Evolutionary conservation across 92 coral and sea anemone genomes (phyloP), one percentile per base, ranked within the genome.

Genomic region (Porites divaricata): DNA sequence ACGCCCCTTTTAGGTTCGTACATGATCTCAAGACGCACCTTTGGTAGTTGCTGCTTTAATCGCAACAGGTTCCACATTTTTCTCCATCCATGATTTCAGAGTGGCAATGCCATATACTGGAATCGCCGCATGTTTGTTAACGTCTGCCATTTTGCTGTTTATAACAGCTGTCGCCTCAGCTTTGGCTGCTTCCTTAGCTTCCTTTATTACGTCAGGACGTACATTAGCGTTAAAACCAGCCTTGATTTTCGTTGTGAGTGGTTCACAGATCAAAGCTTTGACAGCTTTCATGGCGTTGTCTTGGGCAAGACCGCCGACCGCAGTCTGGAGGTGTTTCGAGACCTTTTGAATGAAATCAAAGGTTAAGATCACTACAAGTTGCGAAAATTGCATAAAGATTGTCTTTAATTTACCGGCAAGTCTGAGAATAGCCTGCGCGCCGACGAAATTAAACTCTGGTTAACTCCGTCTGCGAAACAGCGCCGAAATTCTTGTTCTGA

Each of bases 71-170:
- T 84, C 76, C 61, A 84, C 49, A 54, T 75, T 75, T 12, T 63
- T 67, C 72, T 57, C 68, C 88, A 84, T 84, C 88, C 88, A 84
- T 20, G 35, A n/a, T 53, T 84, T 84, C 23, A 84, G 88, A 19
- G 88, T 74, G n/a, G 83, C 19, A 41, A 84, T 35, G 65, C 88
- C 88, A 62, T 84, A 84, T 3, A 84, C 66, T 19, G 88, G 88
- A 61, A 84, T 84, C 1, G 88, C 88, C 20, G 72, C 83, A 67
- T 84, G 88, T 17, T 84, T 63, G 75, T 84, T 84, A 75, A 84
- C 75, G 19, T 51, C 76, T 59, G 83, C 9, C 48, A 56, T 76
- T 64, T 75, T 56, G 22, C 63, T 62, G 83, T 84, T 84, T 21
- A 84, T 76, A 20, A 84, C 88, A 14, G 21, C 56, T 9, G 81